phyloP scores from a whole-genome alignment of 1,140 invertebrate species.

The Drosophila paulistorum region DNA sequence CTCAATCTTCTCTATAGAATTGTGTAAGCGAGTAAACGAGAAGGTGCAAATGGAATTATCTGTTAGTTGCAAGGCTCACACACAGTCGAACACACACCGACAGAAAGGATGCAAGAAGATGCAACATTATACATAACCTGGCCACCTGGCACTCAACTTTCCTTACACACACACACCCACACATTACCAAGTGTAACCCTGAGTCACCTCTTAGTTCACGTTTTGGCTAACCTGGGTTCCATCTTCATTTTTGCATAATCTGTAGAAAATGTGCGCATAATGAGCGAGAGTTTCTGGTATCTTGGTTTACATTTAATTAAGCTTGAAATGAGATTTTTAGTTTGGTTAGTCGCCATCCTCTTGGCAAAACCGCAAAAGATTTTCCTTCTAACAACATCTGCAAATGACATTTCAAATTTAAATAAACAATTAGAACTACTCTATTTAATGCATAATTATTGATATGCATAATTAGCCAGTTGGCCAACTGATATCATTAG shows the following conservation, averaged over 20 bases:
- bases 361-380: constrained; percentile 1
- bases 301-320: constrained; percentile 72
- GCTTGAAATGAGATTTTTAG: constrained; percentile 64
- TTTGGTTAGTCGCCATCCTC: not conserved
- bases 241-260: constrained; percentile 60
- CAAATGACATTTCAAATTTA: not conserved
- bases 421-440: not conserved
- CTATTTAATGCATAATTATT: not conserved
- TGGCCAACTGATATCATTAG: not conserved
- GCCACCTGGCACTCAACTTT: not conserved
- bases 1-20: not conserved
- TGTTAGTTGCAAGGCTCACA: constrained; percentile 12
- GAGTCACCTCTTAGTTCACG: not conserved
- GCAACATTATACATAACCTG: not conserved
- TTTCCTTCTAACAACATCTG: not conserved
- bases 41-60: constrained; percentile 8
- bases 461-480: not conserved
- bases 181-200: not conserved
- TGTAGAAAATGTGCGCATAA: constrained; percentile 63
- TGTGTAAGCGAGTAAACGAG: not conserved
- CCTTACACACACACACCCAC: not conserved
- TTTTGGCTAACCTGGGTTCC: not conserved
- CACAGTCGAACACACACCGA: not conserved
- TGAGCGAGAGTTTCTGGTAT: constrained; percentile 45
- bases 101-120: not conserved